Evolutionary conservation across 2,113 vertebrate species (phyloP).

Genomic region (Chaetodon trifascialis): DNA sequence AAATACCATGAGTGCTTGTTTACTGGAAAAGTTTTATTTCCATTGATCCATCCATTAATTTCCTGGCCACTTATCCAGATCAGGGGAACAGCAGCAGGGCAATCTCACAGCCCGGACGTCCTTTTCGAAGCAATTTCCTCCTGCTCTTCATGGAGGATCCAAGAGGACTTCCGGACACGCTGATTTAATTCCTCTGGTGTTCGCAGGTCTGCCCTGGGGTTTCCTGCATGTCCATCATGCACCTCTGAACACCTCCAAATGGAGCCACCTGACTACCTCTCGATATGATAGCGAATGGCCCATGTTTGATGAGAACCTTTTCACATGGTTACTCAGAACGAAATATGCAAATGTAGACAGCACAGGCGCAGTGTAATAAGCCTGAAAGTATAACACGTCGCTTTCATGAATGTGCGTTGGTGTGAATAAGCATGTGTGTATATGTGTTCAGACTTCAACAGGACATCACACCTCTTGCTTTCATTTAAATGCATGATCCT

Average conservation of each 20-base stretch:
- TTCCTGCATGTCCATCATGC: background rate
- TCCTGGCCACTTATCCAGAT: constrained; percentile 12
- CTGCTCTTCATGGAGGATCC: background rate
- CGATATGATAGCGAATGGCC: background rate
- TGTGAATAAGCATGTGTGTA: constrained; percentile 1
- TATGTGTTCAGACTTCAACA: background rate
- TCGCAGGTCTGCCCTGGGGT: background rate
- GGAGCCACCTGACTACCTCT: background rate
- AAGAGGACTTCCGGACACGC: background rate
- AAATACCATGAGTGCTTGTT: constrained; percentile 1
- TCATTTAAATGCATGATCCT: background rate
- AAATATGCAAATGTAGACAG: background rate
- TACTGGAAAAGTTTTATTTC: constrained; percentile 10
- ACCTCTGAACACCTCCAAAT: background rate
- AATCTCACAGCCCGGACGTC: background rate
- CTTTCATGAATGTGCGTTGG: background rate
- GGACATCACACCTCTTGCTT: background rate
- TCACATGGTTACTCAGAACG: background rate
- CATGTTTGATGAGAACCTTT: background rate
- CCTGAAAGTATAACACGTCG: constrained; percentile 10
- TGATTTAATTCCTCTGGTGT: background rate
- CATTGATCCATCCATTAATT: constrained; percentile 23
- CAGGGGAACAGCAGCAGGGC: background rate
- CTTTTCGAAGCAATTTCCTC: constrained; percentile 22
- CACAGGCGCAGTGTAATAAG: background rate